Base-by-base conservation (phyloP, 1,140 invertebrate genomes). In the Euura saliciscinereae region DNA sequence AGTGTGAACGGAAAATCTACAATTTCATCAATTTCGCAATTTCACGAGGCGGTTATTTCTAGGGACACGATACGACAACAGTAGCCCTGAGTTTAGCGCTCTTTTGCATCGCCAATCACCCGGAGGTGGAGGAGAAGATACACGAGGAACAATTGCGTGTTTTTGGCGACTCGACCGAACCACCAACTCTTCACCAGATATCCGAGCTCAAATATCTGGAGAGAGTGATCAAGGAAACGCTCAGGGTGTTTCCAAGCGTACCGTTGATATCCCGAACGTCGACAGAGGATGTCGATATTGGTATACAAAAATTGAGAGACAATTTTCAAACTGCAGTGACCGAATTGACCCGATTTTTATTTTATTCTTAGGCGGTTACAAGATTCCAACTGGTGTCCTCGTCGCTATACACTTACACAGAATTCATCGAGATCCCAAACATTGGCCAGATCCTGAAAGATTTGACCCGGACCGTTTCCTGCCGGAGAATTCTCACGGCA, bases 381-480 rank as follows among this genome's bases (percentile, higher is more conserved):
- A 59, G 13, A 59, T 59, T n/a, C 51, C 51, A 8, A 59, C 0
- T 3, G 92, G 91, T 11, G 88, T 88, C 2, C 85, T 83, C 4
- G 86, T 89, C 7, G 80, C 88, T 42, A 84, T 93, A 6, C 76
- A 85, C 42, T 85, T 89, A 11, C 88, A 88, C 68, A 85, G 89
- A 68, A 80, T 96, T 42, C 95, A 96, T 82, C 88, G 92, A 45
- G 89, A 93, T 78, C 84, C 89, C 3, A 83, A 2, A 89, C 92
- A 46, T 28, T 28, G 28, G 28, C 28, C 28, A 28, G 28, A 28
- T 28, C 28, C 28, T 28, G 28, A 28, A 28, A 84, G 86, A 65
- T 96, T 94, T 79, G 89, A 94, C 83, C 94, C 95, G 0, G 93
- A 95, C 71, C 87, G 93, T 76, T 96, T 96, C 83, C 78, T 90